Base-by-base conservation (phyloP, 30 jellyfish, hydroid and myxozoan genomes). In the Hydractinia symbiolongicarpus region DNA sequence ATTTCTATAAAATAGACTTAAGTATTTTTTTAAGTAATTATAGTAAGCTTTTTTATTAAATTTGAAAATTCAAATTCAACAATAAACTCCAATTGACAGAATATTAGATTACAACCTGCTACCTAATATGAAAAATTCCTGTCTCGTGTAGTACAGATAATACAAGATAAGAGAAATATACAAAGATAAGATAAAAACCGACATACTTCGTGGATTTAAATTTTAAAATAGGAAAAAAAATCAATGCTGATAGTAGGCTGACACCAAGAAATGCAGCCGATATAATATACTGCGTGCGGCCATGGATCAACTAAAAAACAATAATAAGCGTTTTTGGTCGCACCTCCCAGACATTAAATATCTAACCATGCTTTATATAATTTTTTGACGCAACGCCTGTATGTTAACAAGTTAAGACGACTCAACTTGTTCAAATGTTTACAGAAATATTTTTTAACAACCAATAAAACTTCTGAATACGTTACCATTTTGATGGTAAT, bases 181-280 rank as follows among this genome's bases (percentile, higher is more conserved):
- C 66, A 54, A 81, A 15, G 20, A 90, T 50, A 14, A 90, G 87
- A 64, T 49, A 67, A 9, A 85, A 53, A 9, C 95, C 95, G 62
- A 79, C 60, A 17, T 53, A 76, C 71, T 85, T 90, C 21, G 90
- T 69, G 54, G 94, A 77, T 53, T 20, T 49, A 84, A 90, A 90
- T 20, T 78, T 77, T 67, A 76, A 53, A 40, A 81, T 9, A 9
- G 95, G 94, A 81, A 90, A 54, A 6, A 90, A 1, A 9, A 85
- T 72, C 77, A 90, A 53, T 19, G 97, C 88, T 7, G 94, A 50
- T 8, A 90, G 19, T 17, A 90, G 76, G 55, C 93, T 85, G 13
- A 80, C 61, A 10, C 84, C 95, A 55, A 90, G 90, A 53, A 90
- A 81, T 44, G 88, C 55, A 9, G 97, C 95, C 9, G 97, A 90